Evolutionary conservation across 2,113 vertebrate genomes (phyloP), one percentile per base, ranked within the genome.

Genomic region (Anarrhichthys ocellatus): DNA sequence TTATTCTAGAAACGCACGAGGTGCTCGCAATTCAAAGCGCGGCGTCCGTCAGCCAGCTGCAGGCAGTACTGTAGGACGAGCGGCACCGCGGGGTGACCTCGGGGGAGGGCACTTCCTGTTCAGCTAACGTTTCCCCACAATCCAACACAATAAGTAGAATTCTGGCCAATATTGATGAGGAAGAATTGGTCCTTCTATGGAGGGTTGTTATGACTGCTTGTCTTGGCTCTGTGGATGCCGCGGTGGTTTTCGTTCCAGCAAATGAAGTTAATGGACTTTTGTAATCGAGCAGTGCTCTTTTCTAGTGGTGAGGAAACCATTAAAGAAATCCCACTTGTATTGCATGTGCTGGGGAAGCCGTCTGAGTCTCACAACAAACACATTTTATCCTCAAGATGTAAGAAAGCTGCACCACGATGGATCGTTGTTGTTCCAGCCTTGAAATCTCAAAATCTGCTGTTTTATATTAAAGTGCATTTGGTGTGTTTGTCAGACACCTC

Each of bases 201-300:
- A 17, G 10, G 17, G 15, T 85, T 83, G 2, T 64, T 18, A 56
- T 46, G 52, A 70, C 44, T 46, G 67, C 46, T 40, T 64, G 0
- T 10, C 48, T 69, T 63, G 76, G 59, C 56, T 87, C 75, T 78
- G 73, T 69, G 73, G 79, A 63, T 46, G 20, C 46, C 46, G 18
- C 48, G 1, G 7, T 22, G 48, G 24, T 46, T 87, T 76, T 48
- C 18, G 32, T 61, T 81, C 9, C 58, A 2, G 32, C 10, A 32
- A 83, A 2, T 66, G 44, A 65, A 74, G 18, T 6, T 79, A 81
- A 87, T 87, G 80, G 88, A 83, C 62, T 42, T 70, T 42, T 83
- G 59, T 46, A 76, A 88, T 90, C 58, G 85, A 63, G 32, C 68
- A 20, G 18, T 1, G 5, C 24, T 17, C n/a, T 2, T 24, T n/a